Evolutionary conservation across 2,113 vertebrate genomes (phyloP), one percentile per base, ranked within the genome.

Genomic region (Trematomus loennbergii): DNA sequence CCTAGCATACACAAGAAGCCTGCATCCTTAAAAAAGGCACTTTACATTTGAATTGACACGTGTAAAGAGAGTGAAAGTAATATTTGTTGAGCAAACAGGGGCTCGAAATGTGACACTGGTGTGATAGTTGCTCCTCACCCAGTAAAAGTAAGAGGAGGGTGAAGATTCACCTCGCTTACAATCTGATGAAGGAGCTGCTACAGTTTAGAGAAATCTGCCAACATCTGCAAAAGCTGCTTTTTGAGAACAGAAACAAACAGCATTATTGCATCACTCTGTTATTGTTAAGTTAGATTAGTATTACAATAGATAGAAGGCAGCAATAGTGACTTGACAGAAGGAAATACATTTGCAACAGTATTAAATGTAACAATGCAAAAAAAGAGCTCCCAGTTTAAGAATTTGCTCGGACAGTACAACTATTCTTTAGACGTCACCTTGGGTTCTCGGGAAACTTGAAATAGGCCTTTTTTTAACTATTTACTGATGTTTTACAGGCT

Each of bases 61-160:
- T 59, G 22, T 64, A 12, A 78, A 61, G 11, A 48, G 58, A 50
- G 20, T 22, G 11, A 74, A 72, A 65, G 61, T 55, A 46, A n/a
- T 88, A 69, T 90, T 82, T 89, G 88, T 75, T 12, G 16, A 68
- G 63, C 83, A 91, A 92, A 94, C 68, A 75, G 62, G 79, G 66
- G 63, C 75, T 79, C 50, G 75, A 88, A 91, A 91, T 82, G 87
- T 93, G 59, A 86, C 89, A 77, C 78, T 22, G 73, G 61, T 10
- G 57, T 84, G 89, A 69, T 59, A 77, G 61, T 78, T 91, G 69
- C 72, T 75, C 89, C 84, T 83, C 17, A 66, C 74, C 78, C 83
- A 72, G 25, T 84, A 85, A 88, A 89, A 76, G 52, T 78, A 20
- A 83, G 86, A 82, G 74, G 48, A 57, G 57, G 63, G 88, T 68